Conservation (phyloP, 1,140 invertebrate genomes). For the Leptinotarsa defecta region DNA sequence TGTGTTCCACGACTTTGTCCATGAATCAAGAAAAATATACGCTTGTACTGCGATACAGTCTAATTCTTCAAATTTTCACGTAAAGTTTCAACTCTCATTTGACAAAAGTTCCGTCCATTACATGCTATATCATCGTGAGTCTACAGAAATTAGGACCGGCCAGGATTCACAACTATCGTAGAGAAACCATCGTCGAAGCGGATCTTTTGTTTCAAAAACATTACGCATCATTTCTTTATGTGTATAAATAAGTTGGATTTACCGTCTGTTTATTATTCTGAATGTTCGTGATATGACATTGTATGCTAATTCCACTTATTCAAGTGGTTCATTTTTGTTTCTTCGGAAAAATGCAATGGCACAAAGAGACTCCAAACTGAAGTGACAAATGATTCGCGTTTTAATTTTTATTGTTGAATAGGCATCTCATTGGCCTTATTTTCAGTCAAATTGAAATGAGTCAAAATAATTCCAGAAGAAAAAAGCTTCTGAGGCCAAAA, state of each 20-base stretch:
- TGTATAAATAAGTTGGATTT: slow-evolving; percentile 17
- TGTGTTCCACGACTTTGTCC: too few species aligned
- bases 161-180: background rate
- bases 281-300: slow-evolving; percentile 9
- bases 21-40: too few species aligned
- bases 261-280: slow-evolving; percentile 18
- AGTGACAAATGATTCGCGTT: background rate
- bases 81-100: too few species aligned
- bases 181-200: slow-evolving; percentile 1
- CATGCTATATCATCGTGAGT: too few species aligned
- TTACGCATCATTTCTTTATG: slow-evolving; percentile 13
- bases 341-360: background rate
- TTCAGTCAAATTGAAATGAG: background rate
- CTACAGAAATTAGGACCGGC: too few species aligned
- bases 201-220: background rate
- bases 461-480: too few species aligned
- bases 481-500: too few species aligned
- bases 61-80: too few species aligned
- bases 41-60: too few species aligned
- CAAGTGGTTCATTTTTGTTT: background rate
- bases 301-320: slow-evolving; percentile 14
- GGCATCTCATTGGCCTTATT: background rate
- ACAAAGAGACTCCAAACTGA: background rate
- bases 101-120: too few species aligned
- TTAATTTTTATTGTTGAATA: too few species aligned